Evolutionary conservation across 2,113 vertebrate genomes (phyloP).

Genomic region (Pygoscelis adeliae): DNA sequence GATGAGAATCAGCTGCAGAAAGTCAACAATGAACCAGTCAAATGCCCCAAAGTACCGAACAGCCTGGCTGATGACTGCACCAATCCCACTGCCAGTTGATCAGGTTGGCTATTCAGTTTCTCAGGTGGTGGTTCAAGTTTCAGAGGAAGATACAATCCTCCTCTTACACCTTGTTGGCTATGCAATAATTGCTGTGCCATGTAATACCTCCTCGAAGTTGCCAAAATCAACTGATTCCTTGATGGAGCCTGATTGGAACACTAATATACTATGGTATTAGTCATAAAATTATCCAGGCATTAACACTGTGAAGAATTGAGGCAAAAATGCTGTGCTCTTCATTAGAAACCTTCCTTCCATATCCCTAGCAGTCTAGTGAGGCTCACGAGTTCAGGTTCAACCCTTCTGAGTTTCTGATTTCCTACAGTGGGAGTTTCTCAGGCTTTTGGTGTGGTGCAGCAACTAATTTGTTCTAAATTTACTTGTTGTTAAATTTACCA

Average conservation of each 20-base stretch:
- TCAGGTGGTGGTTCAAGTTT: background rate
- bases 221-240: background rate
- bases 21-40: background rate
- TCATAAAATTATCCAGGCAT: background rate
- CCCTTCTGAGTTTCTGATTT: background rate
- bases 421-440: background rate
- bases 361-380: background rate
- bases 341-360: background rate
- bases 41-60: fast-evolving
- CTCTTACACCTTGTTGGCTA: background rate
- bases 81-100: background rate
- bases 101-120: background rate
- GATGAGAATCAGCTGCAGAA: background rate
- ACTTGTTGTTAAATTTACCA: background rate
- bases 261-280: background rate
- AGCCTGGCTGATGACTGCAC: background rate
- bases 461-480: background rate
- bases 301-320: background rate
- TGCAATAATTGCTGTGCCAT: background rate
- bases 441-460: background rate
- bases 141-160: background rate
- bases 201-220: background rate
- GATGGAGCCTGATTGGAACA: background rate
- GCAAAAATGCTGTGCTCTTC: background rate
- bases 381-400: background rate